Percentiles rank a stretch among this genome's conserved stretches.
Conservation (phyloP, 2,113 vertebrate genomes). For the Microcebus tavaratra region DNA sequence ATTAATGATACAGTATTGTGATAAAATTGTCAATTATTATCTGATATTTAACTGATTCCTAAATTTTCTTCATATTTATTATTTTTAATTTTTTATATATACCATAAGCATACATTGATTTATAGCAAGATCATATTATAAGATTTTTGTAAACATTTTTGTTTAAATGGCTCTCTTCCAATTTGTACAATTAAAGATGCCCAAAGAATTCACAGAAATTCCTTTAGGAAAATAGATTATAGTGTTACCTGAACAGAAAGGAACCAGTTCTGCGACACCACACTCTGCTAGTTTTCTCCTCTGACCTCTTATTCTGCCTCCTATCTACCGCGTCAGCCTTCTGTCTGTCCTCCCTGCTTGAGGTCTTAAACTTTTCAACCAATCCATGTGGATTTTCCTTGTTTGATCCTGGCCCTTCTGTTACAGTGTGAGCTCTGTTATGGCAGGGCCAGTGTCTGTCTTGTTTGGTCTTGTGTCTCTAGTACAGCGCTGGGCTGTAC, state of each 20-base stretch:
- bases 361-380: neutral
- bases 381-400: neutral
- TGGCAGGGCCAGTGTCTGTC: neutral
- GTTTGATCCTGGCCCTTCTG: neutral
- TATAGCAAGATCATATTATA: neutral
- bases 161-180: neutral
- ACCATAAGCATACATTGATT: neutral
- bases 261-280: neutral
- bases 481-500: neutral
- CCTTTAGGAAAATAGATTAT: neutral
- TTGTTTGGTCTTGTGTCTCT: neutral
- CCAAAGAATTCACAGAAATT: neutral
- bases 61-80: neutral
- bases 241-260: neutral
- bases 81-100: neutral
- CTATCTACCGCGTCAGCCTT: neutral
- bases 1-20: neutral
- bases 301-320: neutral
- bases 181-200: neutral
- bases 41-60: neutral
- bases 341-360: neutral
- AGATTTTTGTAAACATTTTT: slow-evolving; percentile 28
- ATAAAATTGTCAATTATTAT: neutral
- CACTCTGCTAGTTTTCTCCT: neutral
- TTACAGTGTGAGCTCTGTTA: neutral